Percentiles rank a stretch among this genome's conserved stretches.
Conservation (phyloP, 2,888 invertebrate species). For the Augochlorella aurata region DNA sequence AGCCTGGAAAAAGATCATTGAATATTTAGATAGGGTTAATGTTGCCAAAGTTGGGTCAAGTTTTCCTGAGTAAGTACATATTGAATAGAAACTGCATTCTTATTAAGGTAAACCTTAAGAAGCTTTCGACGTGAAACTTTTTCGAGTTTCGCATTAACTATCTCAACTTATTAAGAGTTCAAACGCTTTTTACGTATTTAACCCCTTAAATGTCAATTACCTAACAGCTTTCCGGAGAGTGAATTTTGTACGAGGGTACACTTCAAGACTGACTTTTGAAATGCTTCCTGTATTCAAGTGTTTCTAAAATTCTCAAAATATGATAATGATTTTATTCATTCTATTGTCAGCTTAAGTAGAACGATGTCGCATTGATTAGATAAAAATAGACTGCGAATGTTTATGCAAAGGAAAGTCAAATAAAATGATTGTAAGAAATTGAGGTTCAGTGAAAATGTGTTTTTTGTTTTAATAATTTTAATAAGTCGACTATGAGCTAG, state of each 20-base stretch:
- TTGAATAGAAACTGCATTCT: background rate
- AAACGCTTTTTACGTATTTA: background rate
- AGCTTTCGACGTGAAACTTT: background rate
- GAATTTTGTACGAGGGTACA: background rate
- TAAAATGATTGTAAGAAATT: no score
- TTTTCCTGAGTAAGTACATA: background rate
- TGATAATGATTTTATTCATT: no score
- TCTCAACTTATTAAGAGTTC: background rate
- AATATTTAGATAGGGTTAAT: background rate
- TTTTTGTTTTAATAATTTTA: no score
- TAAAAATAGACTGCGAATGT: no score
- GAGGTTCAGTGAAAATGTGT: no score
- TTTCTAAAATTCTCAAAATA: no score
- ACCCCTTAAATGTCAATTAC: background rate
- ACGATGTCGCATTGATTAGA: no score
- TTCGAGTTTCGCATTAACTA: background rate
- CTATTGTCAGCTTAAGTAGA: no score
- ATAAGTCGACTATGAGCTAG: no score
- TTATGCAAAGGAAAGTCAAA: no score
- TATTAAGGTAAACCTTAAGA: background rate
- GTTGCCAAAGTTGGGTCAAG: background rate
- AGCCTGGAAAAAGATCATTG: slow-evolving; percentile 86
- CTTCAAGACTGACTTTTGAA: background rate
- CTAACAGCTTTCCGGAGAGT: background rate
- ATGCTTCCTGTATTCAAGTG: background rate